A percentile compares a stretch with the other conserved stretches of the same genome.
These are phyloP conservation scores for Ibidorhyncha struthersii DNA, from an alignment of 2,113 vertebrate genomes.

Conservation along the genomic window DNA sequence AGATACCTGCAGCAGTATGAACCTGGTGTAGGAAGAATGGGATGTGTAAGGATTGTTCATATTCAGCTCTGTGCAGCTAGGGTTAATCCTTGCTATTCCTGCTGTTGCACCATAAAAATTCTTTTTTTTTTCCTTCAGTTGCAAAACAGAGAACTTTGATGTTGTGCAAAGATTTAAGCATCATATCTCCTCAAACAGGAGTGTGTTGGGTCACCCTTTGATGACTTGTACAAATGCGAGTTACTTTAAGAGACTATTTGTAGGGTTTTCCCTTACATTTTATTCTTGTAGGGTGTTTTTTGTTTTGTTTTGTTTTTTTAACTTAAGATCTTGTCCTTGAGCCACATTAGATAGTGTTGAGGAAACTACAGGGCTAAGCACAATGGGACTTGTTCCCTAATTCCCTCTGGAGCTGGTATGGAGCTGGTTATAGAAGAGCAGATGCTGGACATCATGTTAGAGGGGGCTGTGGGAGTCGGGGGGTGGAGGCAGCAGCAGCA, in stretches of 20 bases:
- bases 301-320: not conserved
- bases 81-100: not conserved
- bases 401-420: not conserved
- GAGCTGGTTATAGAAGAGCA: not conserved
- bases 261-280: not conserved
- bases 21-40: not conserved
- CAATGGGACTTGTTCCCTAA: not conserved
- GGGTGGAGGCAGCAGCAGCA: not conserved
- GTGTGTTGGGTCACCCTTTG: not conserved
- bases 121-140: not conserved
- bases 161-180: not conserved
- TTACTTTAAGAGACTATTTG: not conserved
- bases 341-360: no score
- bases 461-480: rapidly evolving
- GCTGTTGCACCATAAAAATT: not conserved
- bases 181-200: not conserved
- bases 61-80: not conserved
- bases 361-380: not conserved
- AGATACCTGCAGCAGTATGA: not conserved
- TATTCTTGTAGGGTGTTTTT: not conserved
- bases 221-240: not conserved
- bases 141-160: not conserved
- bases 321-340: not conserved
- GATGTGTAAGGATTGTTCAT: not conserved
- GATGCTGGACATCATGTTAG: no score